Base-by-base conservation (phyloP, 2,888 invertebrate species). In the Tetragonula carbonaria region DNA sequence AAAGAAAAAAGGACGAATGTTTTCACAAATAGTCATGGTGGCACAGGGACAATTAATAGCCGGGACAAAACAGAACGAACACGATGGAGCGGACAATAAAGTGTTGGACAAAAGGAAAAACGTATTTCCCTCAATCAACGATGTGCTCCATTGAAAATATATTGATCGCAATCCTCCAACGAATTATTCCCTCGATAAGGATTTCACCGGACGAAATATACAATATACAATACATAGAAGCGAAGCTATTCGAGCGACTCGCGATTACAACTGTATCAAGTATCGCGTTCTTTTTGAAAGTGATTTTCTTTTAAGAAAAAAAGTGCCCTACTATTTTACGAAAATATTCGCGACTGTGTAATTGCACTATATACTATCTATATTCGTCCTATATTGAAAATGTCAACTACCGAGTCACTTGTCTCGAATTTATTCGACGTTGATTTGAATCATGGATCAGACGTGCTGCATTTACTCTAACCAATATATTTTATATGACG, bases 81-180 rank as follows among this genome's bases (percentile, higher is more conserved):
- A 28, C 16, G 21, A 74, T 63, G 51, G 62, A 2, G 33, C 28
- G 51, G 21, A 74, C 73, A 74, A 74, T 73, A 63, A 74, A 74
- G 11, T 21, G 28, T 6, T 4, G 21, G 33, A 74, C 62, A 74
- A 74, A 62, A 50, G 73, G 21, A 21, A 28, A 14, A 50, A 28
- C 1, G 28, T 63, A 33, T 63, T 50, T 63, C 45, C 45, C 50
- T 28, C 73, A 16, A 74, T 74, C 62, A 51, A 74, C 62, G 14
- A 63, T 33, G 73, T 62, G 11, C 6, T 50, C 62, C 21, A 51
- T 62, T 8, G 21, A 28, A 63, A 21, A 63, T 50, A n/a, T 51
- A 74, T 33, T 0, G 50, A 74, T 51, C 33, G 50, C 21, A 45
- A 6, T n/a, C 50, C 18, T 53, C 3, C 3, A 38, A 23, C 13